phyloP scores from a whole-genome alignment of 2,888 invertebrate species.

The Cheilosia vernalis region DNA sequence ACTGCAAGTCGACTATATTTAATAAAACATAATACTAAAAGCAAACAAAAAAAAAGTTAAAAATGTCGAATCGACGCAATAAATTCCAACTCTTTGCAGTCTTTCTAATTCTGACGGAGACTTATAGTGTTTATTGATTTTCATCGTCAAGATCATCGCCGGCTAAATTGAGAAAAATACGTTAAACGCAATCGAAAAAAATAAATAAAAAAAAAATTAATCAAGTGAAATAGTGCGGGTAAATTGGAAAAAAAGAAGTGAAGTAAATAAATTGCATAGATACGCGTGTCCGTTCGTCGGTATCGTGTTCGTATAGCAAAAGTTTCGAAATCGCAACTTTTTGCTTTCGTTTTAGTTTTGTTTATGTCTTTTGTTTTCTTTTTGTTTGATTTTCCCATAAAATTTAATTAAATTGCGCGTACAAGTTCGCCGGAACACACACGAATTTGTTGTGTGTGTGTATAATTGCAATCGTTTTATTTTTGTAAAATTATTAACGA shows the following conservation, averaged over 20 bases:
- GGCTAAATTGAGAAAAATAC: slow-evolving; percentile 21
- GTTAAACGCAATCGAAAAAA: slow-evolving; percentile 7
- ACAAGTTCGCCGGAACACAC: background rate
- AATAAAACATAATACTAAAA: background rate
- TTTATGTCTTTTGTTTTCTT: background rate
- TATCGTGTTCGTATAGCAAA: slow-evolving; percentile 18
- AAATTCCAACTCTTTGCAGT: slow-evolving; percentile 75
- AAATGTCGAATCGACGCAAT: slow-evolving; percentile 79
- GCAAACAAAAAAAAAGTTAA: slow-evolving; percentile 33
- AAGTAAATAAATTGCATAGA: slow-evolving; percentile 8
- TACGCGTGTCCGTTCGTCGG: slow-evolving; percentile 20
- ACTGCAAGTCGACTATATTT: slow-evolving; percentile 26
- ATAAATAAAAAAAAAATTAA: background rate
- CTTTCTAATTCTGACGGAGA: slow-evolving; percentile 73
- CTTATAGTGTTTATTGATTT: slow-evolving; percentile 63
- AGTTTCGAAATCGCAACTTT: slow-evolving; percentile 27
- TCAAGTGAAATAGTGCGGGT: slow-evolving; percentile 14
- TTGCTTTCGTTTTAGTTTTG: background rate
- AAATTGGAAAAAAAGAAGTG: slow-evolving; percentile 12
- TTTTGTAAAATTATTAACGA: background rate
- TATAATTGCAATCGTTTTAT: slow-evolving; percentile 7
- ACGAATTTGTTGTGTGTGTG: background rate
- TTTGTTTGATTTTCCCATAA: background rate
- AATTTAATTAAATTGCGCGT: slow-evolving; percentile 15
- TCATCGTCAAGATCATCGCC: slow-evolving; percentile 22